Conservation (phyloP, 1,140 invertebrate genomes). For the Yoshiicerus persimilis region DNA sequence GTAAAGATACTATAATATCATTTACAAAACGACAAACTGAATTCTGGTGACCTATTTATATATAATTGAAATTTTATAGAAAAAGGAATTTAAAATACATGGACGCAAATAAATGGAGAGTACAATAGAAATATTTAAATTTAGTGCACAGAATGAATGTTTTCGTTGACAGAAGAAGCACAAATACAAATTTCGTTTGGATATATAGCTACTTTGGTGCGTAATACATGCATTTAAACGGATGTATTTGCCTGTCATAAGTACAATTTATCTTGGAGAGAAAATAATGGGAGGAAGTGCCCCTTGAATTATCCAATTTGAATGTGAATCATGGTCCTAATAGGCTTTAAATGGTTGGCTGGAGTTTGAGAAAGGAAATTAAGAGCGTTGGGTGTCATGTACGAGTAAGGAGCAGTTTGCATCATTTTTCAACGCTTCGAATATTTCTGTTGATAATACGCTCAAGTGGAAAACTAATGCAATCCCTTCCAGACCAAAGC, state of each 20-base stretch:
- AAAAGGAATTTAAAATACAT: too few relatives aligned
- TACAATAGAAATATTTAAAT: too few relatives aligned
- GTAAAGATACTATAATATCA: too few relatives aligned
- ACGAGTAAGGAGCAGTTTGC: neutral
- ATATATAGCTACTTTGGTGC: too few relatives aligned
- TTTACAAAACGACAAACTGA: too few relatives aligned
- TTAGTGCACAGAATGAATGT: too few relatives aligned
- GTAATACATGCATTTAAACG: too few relatives aligned
- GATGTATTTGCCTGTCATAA: neutral
- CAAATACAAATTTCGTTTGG: neutral
- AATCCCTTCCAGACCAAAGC: neutral
- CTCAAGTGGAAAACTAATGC: constrained; percentile 1
- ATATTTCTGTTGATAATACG: neutral
- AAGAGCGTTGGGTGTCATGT: neutral
- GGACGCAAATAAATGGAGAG: too few relatives aligned
- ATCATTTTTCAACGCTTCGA: neutral
- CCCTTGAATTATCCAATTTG: constrained; percentile 17
- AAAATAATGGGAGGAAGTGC: neutral
- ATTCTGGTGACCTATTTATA: too few relatives aligned
- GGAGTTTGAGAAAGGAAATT: neutral
- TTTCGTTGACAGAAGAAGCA: too few relatives aligned
- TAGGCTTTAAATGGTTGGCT: constrained; percentile 5
- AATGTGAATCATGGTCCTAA: constrained; percentile 2
- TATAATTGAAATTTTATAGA: too few relatives aligned
- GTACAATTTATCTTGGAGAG: neutral